These are phyloP conservation scores for Linnaemya vulpina DNA, from an alignment of 2,888 invertebrate genomes.

Conservation along the genomic window DNA sequence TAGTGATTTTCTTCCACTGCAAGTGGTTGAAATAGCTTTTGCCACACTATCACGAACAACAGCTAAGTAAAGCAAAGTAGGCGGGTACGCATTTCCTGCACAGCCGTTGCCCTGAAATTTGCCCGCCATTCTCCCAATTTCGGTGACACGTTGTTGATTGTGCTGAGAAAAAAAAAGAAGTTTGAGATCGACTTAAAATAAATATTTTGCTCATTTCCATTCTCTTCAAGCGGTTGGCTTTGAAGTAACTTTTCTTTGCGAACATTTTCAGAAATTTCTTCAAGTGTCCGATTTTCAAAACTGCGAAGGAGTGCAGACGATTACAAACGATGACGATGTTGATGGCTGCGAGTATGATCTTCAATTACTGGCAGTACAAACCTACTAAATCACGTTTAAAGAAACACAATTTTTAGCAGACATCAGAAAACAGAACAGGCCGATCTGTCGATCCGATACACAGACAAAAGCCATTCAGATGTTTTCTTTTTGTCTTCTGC, in stretches of 20 bases:
- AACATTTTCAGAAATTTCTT: neutral
- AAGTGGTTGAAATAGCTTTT: too few relatives aligned
- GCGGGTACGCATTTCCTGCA: too few relatives aligned
- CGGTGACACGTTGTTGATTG: too few relatives aligned
- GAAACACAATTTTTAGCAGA: conserved; percentile 18
- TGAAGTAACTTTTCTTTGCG: neutral
- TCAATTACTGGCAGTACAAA: conserved; percentile 65
- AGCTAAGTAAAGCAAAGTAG: too few relatives aligned
- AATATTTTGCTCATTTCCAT: neutral
- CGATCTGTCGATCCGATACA: neutral
- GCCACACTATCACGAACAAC: too few relatives aligned
- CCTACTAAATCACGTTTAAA: conserved; percentile 55
- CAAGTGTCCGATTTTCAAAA: conserved; percentile 31
- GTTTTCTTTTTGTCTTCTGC: neutral
- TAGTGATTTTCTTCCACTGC: too few relatives aligned
- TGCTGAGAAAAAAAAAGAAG: neutral
- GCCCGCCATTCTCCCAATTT: too few relatives aligned
- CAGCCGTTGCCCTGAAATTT: too few relatives aligned
- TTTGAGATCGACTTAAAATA: too few relatives aligned
- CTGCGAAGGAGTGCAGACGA: conserved; percentile 39
- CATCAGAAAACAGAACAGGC: conserved; percentile 21
- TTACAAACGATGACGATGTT: conserved; percentile 43
- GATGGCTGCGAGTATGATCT: conserved; percentile 61
- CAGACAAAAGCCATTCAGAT: neutral
- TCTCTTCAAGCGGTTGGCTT: neutral